Evolutionary conservation across 92 coral and sea anemone genomes (phyloP), one percentile per base, ranked within the genome.

Genomic region (Siderastrea radians): DNA sequence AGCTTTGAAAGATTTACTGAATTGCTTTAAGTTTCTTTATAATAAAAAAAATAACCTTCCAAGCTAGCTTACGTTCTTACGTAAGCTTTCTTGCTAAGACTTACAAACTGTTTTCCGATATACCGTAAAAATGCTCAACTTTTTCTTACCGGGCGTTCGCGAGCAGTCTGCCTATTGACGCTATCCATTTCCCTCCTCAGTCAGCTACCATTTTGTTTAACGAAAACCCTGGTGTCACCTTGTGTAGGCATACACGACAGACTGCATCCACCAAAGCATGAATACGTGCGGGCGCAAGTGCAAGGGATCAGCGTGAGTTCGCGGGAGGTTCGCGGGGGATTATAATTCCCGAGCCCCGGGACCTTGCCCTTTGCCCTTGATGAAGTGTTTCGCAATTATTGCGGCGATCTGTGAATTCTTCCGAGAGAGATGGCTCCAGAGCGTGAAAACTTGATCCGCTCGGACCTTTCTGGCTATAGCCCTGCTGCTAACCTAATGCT

Each of bases 401-500:
- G 5, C 57, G 10, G 57, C 57, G 10, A 53, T 53, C 3, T 53
- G 6, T 53, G 57, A 53, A 53, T 61, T 61, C 5, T 5, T 51
- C 59, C 38, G 44, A 63, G 17, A 63, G 17, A 26, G 38, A 79
- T 79, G 83, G 72, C 68, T 11, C 48, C 5, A 47, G 60, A 17
- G 11, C 15, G 17, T 11, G 71, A 72, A 48, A 54, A 78, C 43
- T 45, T 86, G n/a, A 19, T 80, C 71, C 78, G 91, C 6, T 26
- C 74, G 60, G 88, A 91, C 61, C 88, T 86, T 19, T 6, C 17
- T 26, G 76, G 74, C 59, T 87, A 75, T 75, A 63, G 71, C 52
- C 82, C 91, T 38, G 92, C 94, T 7, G 55, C 78, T 6, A 91
- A 91, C 75, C 60, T 91, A 38, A 72, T 87, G n/a, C n/a, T 91